Evolutionary conservation across 1,140 invertebrate species (phyloP).

Genomic region (Temnothorax curvispinosus): DNA sequence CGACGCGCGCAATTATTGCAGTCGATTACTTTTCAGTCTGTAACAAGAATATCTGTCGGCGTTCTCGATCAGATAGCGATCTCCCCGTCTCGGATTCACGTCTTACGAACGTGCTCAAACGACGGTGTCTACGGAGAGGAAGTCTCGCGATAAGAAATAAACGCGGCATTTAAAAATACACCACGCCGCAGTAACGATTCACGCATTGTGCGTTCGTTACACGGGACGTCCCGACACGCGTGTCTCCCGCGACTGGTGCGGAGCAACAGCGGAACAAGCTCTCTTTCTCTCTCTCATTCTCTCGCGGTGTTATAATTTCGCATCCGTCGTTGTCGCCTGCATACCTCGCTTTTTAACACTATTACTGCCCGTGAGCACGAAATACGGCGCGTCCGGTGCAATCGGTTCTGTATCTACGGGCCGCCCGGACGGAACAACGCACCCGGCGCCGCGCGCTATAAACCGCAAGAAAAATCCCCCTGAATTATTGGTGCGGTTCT

Average conservation of each 20-base stretch:
- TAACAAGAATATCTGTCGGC: slow-evolving; percentile 40
- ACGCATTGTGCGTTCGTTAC: slow-evolving; percentile 20
- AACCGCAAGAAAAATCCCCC: slow-evolving; percentile 83
- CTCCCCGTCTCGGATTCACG: background rate
- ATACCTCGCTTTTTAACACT: slow-evolving; percentile 16
- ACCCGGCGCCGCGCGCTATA: slow-evolving; percentile 77
- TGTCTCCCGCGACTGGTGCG: background rate
- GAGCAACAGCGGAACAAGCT: background rate
- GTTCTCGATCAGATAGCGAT: slow-evolving; percentile 43
- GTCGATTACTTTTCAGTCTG: slow-evolving; percentile 55
- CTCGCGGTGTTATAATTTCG: background rate
- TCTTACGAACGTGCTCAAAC: background rate
- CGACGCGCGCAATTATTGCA: slow-evolving; percentile 62
- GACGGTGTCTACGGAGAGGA: background rate
- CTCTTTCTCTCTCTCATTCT: background rate
- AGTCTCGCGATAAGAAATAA: slow-evolving; percentile 4
- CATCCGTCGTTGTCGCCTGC: background rate
- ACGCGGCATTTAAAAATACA: slow-evolving; percentile 26
- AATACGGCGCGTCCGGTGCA: slow-evolving; percentile 35
- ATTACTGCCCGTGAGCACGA: slow-evolving; percentile 7
- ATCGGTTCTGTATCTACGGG: slow-evolving; percentile 38
- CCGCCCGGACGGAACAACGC: slow-evolving; percentile 42
- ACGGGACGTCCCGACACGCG: background rate
- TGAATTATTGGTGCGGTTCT: slow-evolving; percentile 84
- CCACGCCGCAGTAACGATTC: slow-evolving; percentile 21